Percentiles rank a stretch among this genome's conserved stretches.
These are phyloP conservation scores for Athalia cordata DNA, from an alignment of 2,888 invertebrate species.

Conservation along the genomic window DNA sequence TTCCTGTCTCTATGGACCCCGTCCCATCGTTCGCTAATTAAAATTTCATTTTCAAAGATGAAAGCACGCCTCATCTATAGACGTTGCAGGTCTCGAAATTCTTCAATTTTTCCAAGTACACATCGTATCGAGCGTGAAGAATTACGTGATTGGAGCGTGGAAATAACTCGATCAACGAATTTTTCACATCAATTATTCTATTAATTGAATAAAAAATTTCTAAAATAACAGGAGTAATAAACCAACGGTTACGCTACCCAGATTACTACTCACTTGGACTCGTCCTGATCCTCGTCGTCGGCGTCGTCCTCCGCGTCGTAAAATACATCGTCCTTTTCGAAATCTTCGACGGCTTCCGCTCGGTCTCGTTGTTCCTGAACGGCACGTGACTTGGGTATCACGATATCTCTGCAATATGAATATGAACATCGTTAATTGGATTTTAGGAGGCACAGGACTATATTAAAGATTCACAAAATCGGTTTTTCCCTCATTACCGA, in stretches of 20 bases:
- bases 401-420: constrained; percentile 74
- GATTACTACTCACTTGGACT: constrained; percentile 66
- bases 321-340: constrained; percentile 82
- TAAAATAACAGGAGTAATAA: too few relatives aligned
- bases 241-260: background rate
- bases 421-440: background rate
- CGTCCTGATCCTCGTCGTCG: constrained; percentile 80
- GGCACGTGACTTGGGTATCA: constrained; percentile 76
- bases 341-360: constrained; percentile 73
- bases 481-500: too few relatives aligned
- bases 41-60: background rate
- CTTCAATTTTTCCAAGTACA: background rate
- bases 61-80: background rate
- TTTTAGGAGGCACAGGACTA: too few relatives aligned
- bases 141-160: background rate
- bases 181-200: too few relatives aligned
- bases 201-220: too few relatives aligned
- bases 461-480: too few relatives aligned
- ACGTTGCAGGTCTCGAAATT: background rate
- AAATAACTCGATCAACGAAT: too few relatives aligned
- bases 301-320: constrained; percentile 83
- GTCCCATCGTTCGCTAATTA: constrained; percentile 4
- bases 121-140: background rate
- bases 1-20: background rate
- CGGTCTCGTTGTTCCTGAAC: constrained; percentile 75